phyloP scores from a whole-genome alignment of 2,113 vertebrate species.

The Origma solitaria region DNA sequence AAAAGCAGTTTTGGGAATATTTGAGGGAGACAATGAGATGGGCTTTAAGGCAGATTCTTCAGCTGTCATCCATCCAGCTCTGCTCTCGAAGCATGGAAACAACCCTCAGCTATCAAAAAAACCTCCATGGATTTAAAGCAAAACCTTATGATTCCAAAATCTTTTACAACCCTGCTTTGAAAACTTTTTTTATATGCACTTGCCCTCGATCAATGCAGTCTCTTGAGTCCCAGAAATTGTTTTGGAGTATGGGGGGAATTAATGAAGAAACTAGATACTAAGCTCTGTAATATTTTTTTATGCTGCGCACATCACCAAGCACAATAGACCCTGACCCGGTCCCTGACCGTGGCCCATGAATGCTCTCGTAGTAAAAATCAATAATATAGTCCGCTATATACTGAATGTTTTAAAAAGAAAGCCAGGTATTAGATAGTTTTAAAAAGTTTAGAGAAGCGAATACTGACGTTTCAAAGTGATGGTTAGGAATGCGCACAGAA shows the following conservation, averaged over 20 bases:
- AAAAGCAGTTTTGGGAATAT: background rate
- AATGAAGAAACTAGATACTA: background rate
- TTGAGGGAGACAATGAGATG: background rate
- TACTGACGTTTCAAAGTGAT: background rate
- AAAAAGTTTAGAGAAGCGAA: background rate
- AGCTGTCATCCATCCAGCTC: rapidly evolving
- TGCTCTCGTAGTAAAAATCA: background rate
- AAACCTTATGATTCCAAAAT: background rate
- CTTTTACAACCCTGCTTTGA: background rate
- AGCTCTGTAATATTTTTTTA: background rate
- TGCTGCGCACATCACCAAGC: background rate
- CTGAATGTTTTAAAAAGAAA: background rate
- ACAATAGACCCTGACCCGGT: background rate
- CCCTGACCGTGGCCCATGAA: background rate
- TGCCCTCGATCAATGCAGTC: background rate
- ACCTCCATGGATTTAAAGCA: background rate
- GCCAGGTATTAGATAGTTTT: background rate
- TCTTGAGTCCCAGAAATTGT: background rate
- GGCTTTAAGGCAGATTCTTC: background rate
- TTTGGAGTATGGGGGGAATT: background rate
- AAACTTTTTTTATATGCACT: background rate
- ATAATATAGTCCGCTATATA: background rate
- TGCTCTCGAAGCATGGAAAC: background rate
- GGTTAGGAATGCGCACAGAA: rapidly evolving
- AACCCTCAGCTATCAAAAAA: background rate